A percentile compares a stretch with the other conserved stretches of the same genome.
Evolutionary conservation across 2,113 vertebrate genomes (phyloP).

Genomic region (Alaudala cheleensis): DNA sequence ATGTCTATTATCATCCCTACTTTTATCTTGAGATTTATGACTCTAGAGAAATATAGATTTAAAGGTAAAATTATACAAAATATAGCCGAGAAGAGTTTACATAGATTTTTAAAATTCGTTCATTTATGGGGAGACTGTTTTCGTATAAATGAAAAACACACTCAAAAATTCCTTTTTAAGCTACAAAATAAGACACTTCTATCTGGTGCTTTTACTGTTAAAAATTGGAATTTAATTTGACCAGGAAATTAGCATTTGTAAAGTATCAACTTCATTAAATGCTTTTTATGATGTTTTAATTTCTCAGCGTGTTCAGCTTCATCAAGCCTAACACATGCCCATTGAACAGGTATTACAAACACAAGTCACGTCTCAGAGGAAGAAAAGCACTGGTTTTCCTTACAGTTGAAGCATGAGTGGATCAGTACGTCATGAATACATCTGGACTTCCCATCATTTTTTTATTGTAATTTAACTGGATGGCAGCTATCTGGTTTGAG

Average conservation of each 20-base stretch:
- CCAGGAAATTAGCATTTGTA: constrained; percentile 24
- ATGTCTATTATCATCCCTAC: not conserved
- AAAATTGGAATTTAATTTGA: constrained; percentile 53
- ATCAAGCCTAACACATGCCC: not conserved
- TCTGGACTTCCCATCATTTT: not conserved
- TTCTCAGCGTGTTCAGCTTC: not conserved
- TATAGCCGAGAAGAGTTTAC: not conserved
- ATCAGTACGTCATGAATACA: not conserved
- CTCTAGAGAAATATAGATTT: constrained; percentile 1
- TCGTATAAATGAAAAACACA: not conserved
- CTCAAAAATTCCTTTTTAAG: not conserved
- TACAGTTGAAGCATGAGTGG: not conserved
- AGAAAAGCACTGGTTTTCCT: not conserved
- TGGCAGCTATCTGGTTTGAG: not conserved
- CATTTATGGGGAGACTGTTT: not conserved
- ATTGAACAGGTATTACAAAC: constrained; percentile 10
- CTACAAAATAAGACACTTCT: not conserved
- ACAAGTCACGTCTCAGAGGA: not conserved
- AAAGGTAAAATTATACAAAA: not conserved
- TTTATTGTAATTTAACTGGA: not conserved
- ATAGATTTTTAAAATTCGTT: not conserved
- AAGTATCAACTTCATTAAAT: constrained; percentile 42
- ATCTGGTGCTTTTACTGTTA: not conserved
- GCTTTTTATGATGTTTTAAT: constrained; percentile 20
- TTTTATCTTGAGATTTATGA: constrained; percentile 8